Evolutionary conservation across 2,113 vertebrate genomes (phyloP).

Genomic region (Dromaius novaehollandiae): DNA sequence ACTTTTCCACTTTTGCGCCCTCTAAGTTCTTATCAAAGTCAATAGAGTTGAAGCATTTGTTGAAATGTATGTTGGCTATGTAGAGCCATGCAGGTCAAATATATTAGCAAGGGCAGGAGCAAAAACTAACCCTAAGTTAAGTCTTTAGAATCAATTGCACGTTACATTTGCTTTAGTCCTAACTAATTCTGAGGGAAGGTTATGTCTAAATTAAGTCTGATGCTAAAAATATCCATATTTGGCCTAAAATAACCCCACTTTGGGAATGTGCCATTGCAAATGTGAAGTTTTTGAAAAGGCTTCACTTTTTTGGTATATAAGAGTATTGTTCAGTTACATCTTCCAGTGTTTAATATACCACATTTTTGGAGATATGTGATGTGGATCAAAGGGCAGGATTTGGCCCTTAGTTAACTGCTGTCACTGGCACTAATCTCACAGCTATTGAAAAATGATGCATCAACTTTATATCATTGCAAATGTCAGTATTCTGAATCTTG

Average conservation of each 20-base stretch:
- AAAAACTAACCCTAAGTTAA: neutral
- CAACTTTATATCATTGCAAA: constrained; percentile 44
- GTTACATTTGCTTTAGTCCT: constrained; percentile 12
- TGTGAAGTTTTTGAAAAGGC: neutral
- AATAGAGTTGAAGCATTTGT: neutral
- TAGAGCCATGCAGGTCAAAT: neutral
- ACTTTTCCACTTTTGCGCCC: neutral
- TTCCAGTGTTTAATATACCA: neutral
- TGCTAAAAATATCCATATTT: constrained; percentile 45
- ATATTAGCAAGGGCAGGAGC: neutral
- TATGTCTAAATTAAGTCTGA: constrained; percentile 29
- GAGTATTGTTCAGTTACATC: neutral
- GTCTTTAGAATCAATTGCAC: neutral
- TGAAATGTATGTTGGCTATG: neutral
- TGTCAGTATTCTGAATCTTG: constrained; percentile 42
- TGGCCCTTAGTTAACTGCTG: constrained; percentile 35
- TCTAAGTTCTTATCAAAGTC: neutral
- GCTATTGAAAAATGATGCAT: constrained; percentile 36
- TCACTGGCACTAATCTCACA: constrained; percentile 7
- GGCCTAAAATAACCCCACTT: constrained; percentile 41
- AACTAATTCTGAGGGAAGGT: neutral
- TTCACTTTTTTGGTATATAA: neutral
- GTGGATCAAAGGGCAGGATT: constrained; percentile 22
- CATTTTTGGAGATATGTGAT: neutral
- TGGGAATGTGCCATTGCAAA: neutral